Evolutionary conservation across 2,113 vertebrate species (phyloP), one percentile per base, ranked within the genome.

Genomic region (Bambusicola thoracicus): DNA sequence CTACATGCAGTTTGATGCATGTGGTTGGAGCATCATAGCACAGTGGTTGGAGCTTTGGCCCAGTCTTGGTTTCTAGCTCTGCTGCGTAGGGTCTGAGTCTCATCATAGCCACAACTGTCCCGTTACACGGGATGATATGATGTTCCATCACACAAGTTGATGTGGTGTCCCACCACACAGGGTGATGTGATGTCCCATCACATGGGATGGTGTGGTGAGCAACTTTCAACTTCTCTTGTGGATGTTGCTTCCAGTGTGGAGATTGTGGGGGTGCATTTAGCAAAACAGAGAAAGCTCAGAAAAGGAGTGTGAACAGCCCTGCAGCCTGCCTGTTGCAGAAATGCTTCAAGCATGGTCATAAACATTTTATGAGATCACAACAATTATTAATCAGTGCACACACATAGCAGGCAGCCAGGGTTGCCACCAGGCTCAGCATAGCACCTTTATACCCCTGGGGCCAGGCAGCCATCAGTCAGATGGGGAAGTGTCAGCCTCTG

Each of bases 351-450:
- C 38, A 92, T 22, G 7, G 75, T 38, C 53, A 44, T 4, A 83
- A 86, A 63, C 41, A 21, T n/a, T 78, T 84, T 77, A 56, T 27
- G 41, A 81, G 55, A 58, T 81, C 73, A 21, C 32, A 58, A 55
- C 36, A 74, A 83, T 89, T 92, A 78, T 86, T 90, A 88, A 68
- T 56, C 83, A 77, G 72, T 66, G 89, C 89, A 81, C 87, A 68
- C 41, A 72, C 61, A 9, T 76, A 90, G 80, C 65, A 92, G 73
- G 83, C 36, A 78, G 34, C 1, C 24, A 70, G 44, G 55, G 29
- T 44, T 91, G 82, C 77, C 79, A 73, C 75, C 22, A n/a, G 21
- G 76, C 85, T 83, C 73, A 84, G 76, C 85, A 65, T 1, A 12
- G 43, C 61, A 18, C 2, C 0, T 80, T 75, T 2, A 0, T 53